These are phyloP conservation scores for pig (Sus scrofa) DNA, from an alignment of 2,113 vertebrate genomes.

Conservation along the genomic window DNA sequence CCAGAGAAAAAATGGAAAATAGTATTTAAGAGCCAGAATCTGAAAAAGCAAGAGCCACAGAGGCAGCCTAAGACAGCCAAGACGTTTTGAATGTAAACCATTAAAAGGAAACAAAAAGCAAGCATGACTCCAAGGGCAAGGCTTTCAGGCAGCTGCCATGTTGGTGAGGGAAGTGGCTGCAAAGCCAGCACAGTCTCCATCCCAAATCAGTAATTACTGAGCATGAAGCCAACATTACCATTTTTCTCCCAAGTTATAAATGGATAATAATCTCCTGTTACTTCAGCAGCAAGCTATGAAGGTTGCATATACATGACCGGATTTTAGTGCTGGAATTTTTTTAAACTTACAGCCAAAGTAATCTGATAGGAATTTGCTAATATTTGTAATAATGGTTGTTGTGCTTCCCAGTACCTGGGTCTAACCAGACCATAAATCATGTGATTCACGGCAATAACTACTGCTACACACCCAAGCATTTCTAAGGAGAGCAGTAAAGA, in stretches of 20 bases:
- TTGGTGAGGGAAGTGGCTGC: background rate
- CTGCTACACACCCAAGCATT: background rate
- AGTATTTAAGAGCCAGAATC: background rate
- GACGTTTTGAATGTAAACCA: constrained; percentile 12
- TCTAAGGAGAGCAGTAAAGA: background rate
- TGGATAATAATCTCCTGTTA: background rate
- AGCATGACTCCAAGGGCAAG: background rate
- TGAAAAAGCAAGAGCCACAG: background rate
- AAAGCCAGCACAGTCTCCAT: background rate
- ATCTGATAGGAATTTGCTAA: constrained; percentile 12
- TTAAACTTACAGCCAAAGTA: background rate
- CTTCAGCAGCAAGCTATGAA: constrained; percentile 23
- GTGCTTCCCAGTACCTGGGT: background rate
- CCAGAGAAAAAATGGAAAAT: background rate
- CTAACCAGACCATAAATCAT: background rate
- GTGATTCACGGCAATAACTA: background rate
- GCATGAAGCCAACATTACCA: background rate
- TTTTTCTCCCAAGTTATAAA: background rate
- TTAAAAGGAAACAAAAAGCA: background rate
- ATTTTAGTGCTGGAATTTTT: background rate
- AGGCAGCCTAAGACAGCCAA: background rate
- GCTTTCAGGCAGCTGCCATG: background rate
- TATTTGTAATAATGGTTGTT: background rate
- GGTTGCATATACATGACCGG: background rate
- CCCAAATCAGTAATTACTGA: background rate